Percentiles rank a stretch among this genome's conserved stretches.
These are phyloP conservation scores for Syngnathus typhle DNA, from an alignment of 2,113 vertebrate genomes.

Conservation along the genomic window DNA sequence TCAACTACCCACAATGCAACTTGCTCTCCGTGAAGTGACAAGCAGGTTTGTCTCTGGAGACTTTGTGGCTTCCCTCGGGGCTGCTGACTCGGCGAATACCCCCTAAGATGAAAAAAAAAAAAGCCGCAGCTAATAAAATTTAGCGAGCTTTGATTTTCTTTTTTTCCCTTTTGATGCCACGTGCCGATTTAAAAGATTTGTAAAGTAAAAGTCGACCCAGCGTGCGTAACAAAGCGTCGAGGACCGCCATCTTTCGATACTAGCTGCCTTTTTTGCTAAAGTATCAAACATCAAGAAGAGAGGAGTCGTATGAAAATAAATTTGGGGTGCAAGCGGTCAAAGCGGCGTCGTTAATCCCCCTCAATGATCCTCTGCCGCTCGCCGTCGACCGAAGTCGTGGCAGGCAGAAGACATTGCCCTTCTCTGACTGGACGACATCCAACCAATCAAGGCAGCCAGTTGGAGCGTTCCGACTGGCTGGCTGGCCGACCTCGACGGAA, in stretches of 20 bases:
- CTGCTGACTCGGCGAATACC: background rate
- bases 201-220: too few relatives aligned
- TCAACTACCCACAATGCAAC: constrained; percentile 1
- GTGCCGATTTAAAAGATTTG: background rate
- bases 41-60: background rate
- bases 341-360: background rate
- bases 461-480: background rate
- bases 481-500: background rate
- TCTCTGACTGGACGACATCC: background rate
- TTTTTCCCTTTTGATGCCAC: constrained; percentile 9
- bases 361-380: background rate
- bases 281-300: background rate
- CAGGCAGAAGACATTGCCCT: background rate
- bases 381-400: background rate
- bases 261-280: background rate
- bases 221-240: too few relatives aligned
- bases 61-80: background rate
- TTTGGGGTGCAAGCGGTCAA: background rate
- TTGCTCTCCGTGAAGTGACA: background rate
- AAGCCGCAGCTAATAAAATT: background rate
- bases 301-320: background rate
- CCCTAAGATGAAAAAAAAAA: constrained; percentile 20
- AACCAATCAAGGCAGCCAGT: background rate
- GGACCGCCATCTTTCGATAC: background rate
- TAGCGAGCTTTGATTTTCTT: constrained; percentile 20